A percentile compares a stretch with the other conserved stretches of the same genome.
phyloP scores from a whole-genome alignment of 2,888 invertebrate species.

The Pammene aurita region DNA sequence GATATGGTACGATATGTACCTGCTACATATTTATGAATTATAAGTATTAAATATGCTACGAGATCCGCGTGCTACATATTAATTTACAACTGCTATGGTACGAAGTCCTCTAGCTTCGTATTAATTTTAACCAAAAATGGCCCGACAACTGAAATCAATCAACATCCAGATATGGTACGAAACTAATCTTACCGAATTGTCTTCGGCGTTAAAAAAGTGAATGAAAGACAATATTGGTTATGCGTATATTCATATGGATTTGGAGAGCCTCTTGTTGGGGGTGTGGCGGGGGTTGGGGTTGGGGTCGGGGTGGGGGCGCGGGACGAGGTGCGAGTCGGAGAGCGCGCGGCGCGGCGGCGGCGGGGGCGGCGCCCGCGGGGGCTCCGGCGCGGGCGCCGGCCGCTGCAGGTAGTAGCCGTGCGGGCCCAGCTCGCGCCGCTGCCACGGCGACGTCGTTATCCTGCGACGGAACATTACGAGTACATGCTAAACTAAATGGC shows the following conservation, averaged over 20 bases:
- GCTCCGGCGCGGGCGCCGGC: conserved; percentile 62
- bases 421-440: conserved; percentile 84
- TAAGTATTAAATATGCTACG: too few species aligned
- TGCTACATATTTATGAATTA: too few species aligned
- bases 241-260: conserved; percentile 62
- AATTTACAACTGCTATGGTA: too few species aligned
- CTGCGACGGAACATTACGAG: conserved; percentile 55
- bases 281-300: conserved; percentile 36
- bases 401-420: conserved; percentile 84
- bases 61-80: too few species aligned
- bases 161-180: too few species aligned
- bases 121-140: too few species aligned
- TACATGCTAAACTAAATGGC: not conserved
- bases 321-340: conserved; percentile 73
- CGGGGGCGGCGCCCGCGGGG: conserved; percentile 51
- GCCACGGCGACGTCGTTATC: conserved; percentile 84
- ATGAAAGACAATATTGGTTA: not conserved
- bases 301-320: conserved; percentile 58
- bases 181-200: too few species aligned
- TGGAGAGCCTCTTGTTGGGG: conserved; percentile 70
- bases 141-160: too few species aligned
- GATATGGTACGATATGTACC: too few species aligned
- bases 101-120: too few species aligned
- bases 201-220: too few species aligned
- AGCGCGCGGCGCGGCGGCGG: conserved; percentile 60